These are phyloP conservation scores for Morpho achilles DNA, from an alignment of 2,888 invertebrate genomes.

Conservation along the genomic window DNA sequence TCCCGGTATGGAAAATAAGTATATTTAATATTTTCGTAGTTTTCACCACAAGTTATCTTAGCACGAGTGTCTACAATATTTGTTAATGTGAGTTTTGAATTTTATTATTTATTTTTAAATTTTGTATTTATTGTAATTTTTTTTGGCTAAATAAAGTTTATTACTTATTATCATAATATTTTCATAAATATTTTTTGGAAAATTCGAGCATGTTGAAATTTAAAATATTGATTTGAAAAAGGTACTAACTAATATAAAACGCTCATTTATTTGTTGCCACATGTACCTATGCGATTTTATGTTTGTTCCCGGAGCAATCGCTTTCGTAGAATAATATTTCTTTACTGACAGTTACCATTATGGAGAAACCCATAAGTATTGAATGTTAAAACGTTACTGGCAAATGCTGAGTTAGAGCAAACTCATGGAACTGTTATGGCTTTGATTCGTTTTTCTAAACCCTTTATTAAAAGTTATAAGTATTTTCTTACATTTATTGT, in stretches of 20 bases:
- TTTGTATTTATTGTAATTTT: no score
- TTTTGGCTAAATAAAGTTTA: no score
- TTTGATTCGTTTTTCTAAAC: neutral
- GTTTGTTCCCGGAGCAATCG: constrained; percentile 10
- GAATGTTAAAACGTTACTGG: neutral
- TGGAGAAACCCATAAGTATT: constrained; percentile 1
- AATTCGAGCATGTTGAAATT: no score
- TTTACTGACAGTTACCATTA: constrained; percentile 15
- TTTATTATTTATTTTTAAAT: no score
- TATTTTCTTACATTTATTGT: neutral
- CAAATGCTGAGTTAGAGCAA: neutral
- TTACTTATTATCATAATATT: no score
- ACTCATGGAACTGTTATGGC: no score
- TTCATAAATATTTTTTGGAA: no score
- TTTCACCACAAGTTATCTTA: no score
- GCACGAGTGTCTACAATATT: neutral
- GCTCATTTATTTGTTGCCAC: constrained; percentile 7
- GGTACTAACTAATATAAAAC: neutral
- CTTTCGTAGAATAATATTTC: constrained; percentile 18
- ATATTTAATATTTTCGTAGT: no score
- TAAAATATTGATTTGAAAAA: no score
- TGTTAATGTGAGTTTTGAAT: neutral
- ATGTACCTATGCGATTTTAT: constrained; percentile 8
- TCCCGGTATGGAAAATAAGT: no score
- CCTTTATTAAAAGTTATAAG: no score